Conservation (phyloP, 2,888 invertebrate genomes). For the Pinctada fucata region DNA sequence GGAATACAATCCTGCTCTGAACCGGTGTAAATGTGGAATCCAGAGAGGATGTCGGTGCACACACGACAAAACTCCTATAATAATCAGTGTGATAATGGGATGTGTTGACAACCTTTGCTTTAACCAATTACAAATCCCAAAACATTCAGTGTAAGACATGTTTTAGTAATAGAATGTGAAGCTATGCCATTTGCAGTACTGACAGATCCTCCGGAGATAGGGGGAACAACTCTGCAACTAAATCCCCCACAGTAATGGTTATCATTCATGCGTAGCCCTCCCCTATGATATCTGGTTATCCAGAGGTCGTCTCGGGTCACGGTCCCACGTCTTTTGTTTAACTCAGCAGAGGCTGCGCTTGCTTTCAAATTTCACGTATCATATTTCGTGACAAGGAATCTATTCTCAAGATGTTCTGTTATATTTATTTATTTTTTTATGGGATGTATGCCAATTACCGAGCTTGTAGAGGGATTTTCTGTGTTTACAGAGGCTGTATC, state of each 20-base stretch:
- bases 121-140: background rate
- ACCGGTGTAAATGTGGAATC: background rate
- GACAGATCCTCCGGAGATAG: background rate
- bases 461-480: background rate
- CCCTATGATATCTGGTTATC: background rate
- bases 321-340: background rate
- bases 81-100: background rate
- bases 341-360: background rate
- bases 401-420: background rate
- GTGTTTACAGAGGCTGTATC: background rate
- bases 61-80: background rate
- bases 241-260: background rate
- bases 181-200: background rate
- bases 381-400: background rate
- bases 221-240: background rate
- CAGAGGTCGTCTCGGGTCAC: background rate
- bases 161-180: background rate
- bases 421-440: constrained; percentile 3
- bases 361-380: background rate
- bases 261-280: background rate
- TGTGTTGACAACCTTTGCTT: background rate
- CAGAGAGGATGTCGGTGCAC: background rate
- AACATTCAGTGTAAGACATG: background rate
- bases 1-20: background rate
- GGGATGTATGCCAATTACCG: background rate